Percentiles rank a stretch among this genome's conserved stretches.
phyloP scores from a whole-genome alignment of 1,140 invertebrate genomes.

The Hesperophylax magnus region DNA sequence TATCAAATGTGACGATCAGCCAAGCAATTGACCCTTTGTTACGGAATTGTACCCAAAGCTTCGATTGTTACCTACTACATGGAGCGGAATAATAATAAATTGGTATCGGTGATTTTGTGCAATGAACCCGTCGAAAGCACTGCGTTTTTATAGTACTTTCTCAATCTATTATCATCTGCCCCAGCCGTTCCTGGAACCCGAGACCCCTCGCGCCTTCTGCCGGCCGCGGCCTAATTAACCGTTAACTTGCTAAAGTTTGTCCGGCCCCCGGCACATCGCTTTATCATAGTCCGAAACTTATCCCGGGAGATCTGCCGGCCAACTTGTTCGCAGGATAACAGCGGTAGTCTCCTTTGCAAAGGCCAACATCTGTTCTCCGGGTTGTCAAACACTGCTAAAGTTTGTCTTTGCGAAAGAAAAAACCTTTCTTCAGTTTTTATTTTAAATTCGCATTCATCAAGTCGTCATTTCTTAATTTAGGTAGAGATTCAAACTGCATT shows the following conservation, averaged over 20 bases:
- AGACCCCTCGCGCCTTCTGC: not conserved
- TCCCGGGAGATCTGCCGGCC: slow-evolving; percentile 15
- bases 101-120: not conserved
- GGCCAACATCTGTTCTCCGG: slow-evolving; percentile 33
- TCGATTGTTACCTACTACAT: too few relatives aligned
- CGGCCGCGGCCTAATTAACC: slow-evolving; percentile 40
- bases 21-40: too few relatives aligned
- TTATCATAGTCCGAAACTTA: slow-evolving; percentile 46
- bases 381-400: not conserved
- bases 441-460: too few relatives aligned
- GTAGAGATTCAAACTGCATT: too few relatives aligned
- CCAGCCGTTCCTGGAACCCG: not conserved
- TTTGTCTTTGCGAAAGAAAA: too few relatives aligned
- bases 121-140: not conserved
- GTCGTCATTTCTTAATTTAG: too few relatives aligned
- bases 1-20: too few relatives aligned
- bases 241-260: slow-evolving; percentile 39
- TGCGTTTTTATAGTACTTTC: not conserved
- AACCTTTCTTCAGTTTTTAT: too few relatives aligned
- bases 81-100: too few relatives aligned
- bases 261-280: slow-evolving; percentile 34
- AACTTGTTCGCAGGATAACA: slow-evolving; percentile 19
- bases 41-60: too few relatives aligned
- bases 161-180: not conserved
- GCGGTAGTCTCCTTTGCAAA: slow-evolving; percentile 19